Base-by-base conservation (phyloP, 2,113 vertebrate genomes). In the Mesocricetus auratus region DNA sequence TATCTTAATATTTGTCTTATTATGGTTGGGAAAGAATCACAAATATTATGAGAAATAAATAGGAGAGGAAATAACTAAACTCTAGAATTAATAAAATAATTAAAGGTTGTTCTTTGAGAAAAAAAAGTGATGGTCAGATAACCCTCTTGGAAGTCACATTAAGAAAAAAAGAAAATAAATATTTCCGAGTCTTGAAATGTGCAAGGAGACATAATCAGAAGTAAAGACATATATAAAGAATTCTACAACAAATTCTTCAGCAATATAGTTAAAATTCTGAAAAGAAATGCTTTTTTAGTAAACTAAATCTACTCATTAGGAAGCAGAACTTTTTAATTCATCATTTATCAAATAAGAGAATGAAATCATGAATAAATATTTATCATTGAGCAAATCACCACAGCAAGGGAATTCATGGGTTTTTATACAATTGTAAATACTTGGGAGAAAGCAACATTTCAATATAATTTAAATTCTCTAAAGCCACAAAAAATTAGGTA, bases 391-490 rank as follows among this genome's bases (percentile, higher is more conserved):
- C 53, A 95, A 42, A 31, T 81, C 74, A 94, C 82, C 50, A 60
- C 60, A 95, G 66, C 4, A 86, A 31, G 42, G 9, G 47, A 36
- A 5, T 86, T 95, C 58, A 75, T 86, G 58, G 86, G 26, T 60
- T 93, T 86, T 74, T 74, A 58, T 71, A 94, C 64, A 81, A 79
- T 13, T 86, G 56, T 81, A 82, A 81, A 31, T 79, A 87, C 66
- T 86, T 92, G 1, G 19, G 6, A 13, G 0, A 77, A 90, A 82
- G 42, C 33, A 91, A n/a, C 86, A 66, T 86, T 42, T 78, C 45
- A 90, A 90, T 86, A 50, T 53, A n/a, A 92, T 79, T 96, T 85
- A 96, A 96, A 88, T 29, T 94, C 62, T 64, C 68, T 9, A 13
- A 89, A 33, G 50, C 22, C 31, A 74, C 62, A 66, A 86, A 92